Percentiles rank a stretch among this genome's conserved stretches.
phyloP scores from a whole-genome alignment of 2,797 vertebrate genomes.

The Onychomys leucogaster region DNA sequence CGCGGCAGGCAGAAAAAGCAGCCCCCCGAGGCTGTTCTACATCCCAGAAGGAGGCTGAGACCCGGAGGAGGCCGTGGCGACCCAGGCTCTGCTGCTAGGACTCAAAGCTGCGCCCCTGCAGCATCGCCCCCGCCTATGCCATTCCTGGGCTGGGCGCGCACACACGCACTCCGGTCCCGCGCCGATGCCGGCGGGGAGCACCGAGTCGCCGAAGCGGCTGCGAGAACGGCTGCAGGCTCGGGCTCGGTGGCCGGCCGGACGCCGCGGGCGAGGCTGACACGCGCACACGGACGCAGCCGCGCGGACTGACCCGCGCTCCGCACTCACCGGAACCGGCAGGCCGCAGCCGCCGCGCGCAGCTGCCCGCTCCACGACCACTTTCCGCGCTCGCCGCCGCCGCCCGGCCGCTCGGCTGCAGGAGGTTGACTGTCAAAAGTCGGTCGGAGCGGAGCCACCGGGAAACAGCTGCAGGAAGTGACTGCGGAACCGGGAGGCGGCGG shows the following conservation, averaged over 20 bases:
- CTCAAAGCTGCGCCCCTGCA: not conserved
- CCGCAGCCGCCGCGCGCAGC: not conserved
- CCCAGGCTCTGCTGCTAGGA: not conserved
- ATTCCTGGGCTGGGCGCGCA: not conserved
- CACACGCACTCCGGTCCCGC: conserved; percentile 1
- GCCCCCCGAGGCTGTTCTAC: not conserved
- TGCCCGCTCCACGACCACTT: conserved; percentile 46
- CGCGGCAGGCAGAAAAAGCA: not conserved
- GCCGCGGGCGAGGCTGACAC: not conserved
- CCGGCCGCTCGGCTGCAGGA: not conserved
- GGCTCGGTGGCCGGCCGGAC: not conserved
- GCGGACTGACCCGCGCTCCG: not conserved
- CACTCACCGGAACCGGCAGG: conserved; percentile 77
- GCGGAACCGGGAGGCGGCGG: conserved; percentile 75
- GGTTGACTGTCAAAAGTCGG: conserved; percentile 74
- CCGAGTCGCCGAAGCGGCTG: conserved; percentile 49
- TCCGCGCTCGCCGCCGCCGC: not conserved
- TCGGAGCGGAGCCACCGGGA: conserved; percentile 59
- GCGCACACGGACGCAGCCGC: not conserved
- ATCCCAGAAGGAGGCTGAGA: not conserved
- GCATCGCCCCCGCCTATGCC: conserved; percentile 24
- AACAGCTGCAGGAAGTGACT: conserved; percentile 89
- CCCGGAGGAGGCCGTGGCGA: conserved; percentile 53
- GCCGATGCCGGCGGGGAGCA: conserved; percentile 56
- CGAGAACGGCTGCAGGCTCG: not conserved